These are phyloP conservation scores for Apteryx owenii DNA, from an alignment of 2,113 vertebrate species.

Conservation along the genomic window DNA sequence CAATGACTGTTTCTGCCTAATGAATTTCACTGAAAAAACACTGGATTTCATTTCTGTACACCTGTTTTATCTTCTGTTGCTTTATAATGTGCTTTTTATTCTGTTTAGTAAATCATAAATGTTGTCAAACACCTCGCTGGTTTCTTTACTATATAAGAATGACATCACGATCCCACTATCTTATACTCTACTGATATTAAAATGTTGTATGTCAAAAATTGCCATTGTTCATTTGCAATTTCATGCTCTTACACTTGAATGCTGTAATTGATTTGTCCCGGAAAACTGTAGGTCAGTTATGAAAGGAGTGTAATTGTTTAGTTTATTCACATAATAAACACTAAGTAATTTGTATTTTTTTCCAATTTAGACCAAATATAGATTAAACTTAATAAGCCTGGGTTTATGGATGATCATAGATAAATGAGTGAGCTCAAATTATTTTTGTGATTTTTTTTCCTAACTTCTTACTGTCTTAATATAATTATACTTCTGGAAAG, in stretches of 20 bases:
- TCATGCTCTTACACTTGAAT: neutral
- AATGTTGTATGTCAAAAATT: neutral
- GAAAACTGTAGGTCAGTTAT: neutral
- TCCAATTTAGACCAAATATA: neutral
- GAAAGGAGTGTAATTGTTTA: neutral
- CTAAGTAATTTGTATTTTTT: neutral
- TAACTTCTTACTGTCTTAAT: neutral
- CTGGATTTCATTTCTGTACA: neutral
- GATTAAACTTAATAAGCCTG: neutral
- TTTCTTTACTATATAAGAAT: neutral
- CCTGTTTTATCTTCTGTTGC: neutral
- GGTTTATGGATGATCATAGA: neutral
- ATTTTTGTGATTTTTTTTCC: rapidly evolving
- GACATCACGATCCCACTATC: neutral
- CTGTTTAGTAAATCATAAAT: neutral
- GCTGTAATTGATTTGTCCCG: neutral
- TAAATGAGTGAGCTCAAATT: neutral
- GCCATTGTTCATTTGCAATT: neutral
- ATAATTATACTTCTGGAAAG: neutral
- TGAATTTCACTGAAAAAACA: neutral
- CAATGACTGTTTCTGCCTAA: neutral
- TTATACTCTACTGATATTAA: neutral
- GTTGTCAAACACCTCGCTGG: neutral
- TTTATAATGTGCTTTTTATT: neutral
- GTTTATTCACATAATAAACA: neutral